These are phyloP conservation scores for Malurus cyaneus DNA, from an alignment of 2,113 vertebrate species.

Conservation along the genomic window DNA sequence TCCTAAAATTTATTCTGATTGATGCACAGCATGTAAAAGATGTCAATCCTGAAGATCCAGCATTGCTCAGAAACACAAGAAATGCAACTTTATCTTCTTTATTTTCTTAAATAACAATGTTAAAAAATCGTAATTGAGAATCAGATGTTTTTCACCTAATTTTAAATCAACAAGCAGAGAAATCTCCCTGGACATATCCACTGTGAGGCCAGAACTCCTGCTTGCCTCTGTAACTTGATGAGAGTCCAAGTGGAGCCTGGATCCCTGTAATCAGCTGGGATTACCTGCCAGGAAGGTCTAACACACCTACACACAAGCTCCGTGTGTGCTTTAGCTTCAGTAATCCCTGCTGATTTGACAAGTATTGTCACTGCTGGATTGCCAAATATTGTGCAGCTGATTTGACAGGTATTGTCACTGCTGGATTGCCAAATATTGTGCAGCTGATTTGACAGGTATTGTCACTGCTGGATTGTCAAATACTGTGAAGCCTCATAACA, in stretches of 20 bases:
- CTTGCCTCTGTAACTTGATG: neutral
- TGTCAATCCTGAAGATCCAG: neutral
- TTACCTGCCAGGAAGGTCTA: neutral
- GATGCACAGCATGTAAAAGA: neutral
- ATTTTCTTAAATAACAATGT: neutral
- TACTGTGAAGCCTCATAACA: neutral
- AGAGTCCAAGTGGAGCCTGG: neutral
- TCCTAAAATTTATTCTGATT: neutral
- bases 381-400: neutral
- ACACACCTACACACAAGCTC: rapidly evolving
- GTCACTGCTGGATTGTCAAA: neutral
- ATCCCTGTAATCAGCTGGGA: neutral
- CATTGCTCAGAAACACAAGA: neutral
- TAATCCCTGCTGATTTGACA: neutral
- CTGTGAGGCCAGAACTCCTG: neutral
- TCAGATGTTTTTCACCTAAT: neutral
- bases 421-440: neutral
- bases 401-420: neutral
- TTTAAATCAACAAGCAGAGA: neutral
- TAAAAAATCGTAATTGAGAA: neutral
- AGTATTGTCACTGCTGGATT: neutral
- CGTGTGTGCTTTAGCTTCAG: rapidly evolving
- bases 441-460: neutral
- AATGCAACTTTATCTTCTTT: neutral
- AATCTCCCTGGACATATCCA: neutral